Percentiles rank a stretch among this genome's conserved stretches.
Conservation (phyloP, 92 coral and sea anemone genomes). For the Phymanthus crucifer region DNA sequence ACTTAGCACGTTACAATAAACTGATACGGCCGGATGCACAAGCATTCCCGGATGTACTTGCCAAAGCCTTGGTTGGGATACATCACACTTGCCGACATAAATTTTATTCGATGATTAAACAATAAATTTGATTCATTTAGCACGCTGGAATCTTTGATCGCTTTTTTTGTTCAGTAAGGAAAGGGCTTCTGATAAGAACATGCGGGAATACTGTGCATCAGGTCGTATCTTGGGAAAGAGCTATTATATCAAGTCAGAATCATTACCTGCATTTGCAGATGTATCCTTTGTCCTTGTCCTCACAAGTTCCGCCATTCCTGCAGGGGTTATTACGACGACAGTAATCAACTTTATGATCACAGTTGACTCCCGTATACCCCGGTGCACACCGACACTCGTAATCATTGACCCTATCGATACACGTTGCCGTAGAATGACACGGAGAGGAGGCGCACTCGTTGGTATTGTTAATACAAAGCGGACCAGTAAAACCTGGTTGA, state of each 20-base stretch:
- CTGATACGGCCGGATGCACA: too few relatives aligned
- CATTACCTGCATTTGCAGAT: constrained; percentile 88
- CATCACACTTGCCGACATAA: too few relatives aligned
- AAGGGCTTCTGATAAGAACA: too few relatives aligned
- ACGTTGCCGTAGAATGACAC: constrained; percentile 78
- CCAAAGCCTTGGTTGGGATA: too few relatives aligned
- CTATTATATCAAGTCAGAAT: background rate
- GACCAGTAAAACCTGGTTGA: constrained; percentile 74
- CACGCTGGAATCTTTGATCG: too few relatives aligned
- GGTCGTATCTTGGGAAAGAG: too few relatives aligned
- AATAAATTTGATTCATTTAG: too few relatives aligned
- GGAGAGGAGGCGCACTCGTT: constrained; percentile 78
- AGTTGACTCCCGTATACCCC: constrained; percentile 88
- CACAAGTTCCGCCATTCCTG: constrained; percentile 90
- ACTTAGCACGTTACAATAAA: too few relatives aligned
- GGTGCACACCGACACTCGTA: constrained; percentile 78
- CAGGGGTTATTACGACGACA: constrained; percentile 90
- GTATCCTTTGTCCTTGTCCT: constrained; percentile 77
- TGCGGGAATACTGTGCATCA: too few relatives aligned
- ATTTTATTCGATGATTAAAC: too few relatives aligned
- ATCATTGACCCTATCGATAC: constrained; percentile 75
- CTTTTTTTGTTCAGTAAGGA: too few relatives aligned
- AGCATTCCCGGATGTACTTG: too few relatives aligned
- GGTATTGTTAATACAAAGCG: constrained; percentile 52
- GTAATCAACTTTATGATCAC: constrained; percentile 77